These are phyloP conservation scores for Chaitophorus viminalis DNA, from an alignment of 2,888 invertebrate genomes.

Conservation along the genomic window DNA sequence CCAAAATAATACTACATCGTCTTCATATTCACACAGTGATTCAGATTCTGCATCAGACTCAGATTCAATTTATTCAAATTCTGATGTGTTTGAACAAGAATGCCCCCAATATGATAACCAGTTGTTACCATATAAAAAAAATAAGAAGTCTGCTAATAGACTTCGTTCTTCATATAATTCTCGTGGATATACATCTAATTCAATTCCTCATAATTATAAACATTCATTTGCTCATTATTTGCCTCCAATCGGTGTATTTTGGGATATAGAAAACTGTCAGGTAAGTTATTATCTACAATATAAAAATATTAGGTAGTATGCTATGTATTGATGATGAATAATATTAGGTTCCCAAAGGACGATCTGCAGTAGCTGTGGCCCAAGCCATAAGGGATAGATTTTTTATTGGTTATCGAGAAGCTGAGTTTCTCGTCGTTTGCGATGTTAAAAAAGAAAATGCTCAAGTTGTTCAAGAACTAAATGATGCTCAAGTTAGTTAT, in stretches of 20 bases:
- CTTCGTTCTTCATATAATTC: conserved; percentile 50
- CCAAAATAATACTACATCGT: conserved; percentile 55
- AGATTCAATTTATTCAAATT: conserved; percentile 58
- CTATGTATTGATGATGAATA: conserved; percentile 15
- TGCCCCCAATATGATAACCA: conserved; percentile 12
- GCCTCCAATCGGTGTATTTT: conserved; percentile 86
- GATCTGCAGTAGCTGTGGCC: conserved; percentile 82
- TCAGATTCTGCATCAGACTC: conserved; percentile 63
- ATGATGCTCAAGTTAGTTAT: conserved; percentile 79
- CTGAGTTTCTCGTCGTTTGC: conserved; percentile 90
- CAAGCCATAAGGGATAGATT: conserved; percentile 80
- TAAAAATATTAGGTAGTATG: neutral
- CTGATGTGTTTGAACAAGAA: conserved; percentile 52
- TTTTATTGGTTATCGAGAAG: conserved; percentile 80
- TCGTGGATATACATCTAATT: conserved; percentile 41
- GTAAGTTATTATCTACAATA: conserved; percentile 67
- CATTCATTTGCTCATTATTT: conserved; percentile 65
- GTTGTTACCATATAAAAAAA: conserved; percentile 51
- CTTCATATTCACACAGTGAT: conserved; percentile 62
- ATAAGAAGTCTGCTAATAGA: conserved; percentile 34
- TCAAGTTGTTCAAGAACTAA: conserved; percentile 81
- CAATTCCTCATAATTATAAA: conserved; percentile 42
- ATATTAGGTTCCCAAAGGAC: conserved; percentile 79
- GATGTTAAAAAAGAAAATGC: conserved; percentile 85
- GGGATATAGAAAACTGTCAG: conserved; percentile 93